Percentiles rank a stretch among this genome's conserved stretches.
Conservation (phyloP, 2,113 vertebrate genomes). For the Sylvietta virens region DNA sequence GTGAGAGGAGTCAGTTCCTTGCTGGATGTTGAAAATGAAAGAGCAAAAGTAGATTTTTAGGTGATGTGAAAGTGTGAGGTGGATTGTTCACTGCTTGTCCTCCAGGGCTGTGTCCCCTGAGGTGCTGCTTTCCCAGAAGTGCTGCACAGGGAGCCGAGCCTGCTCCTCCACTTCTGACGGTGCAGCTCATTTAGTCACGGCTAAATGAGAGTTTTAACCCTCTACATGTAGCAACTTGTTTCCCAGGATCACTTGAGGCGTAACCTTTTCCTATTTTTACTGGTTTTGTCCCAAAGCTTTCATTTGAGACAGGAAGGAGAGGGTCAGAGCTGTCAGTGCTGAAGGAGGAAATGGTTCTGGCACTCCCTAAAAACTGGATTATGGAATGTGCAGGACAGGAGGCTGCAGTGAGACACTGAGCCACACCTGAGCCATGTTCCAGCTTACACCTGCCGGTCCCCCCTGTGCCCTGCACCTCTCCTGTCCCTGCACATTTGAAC, state of each 20-base stretch:
- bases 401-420: not conserved
- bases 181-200: not conserved
- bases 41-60: not conserved
- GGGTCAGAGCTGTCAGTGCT: not conserved
- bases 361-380: rapidly evolving
- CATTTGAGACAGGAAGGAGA: not conserved
- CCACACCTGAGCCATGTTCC: not conserved
- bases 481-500: not conserved
- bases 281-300: not conserved
- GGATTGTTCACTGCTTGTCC: not conserved
- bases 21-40: not conserved
- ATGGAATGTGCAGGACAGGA: not conserved
- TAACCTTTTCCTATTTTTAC: not conserved
- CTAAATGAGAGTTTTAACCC: not conserved
- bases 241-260: not conserved
- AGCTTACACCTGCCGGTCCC: not conserved
- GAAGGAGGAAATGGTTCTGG: not conserved
- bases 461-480: not conserved
- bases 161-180: not conserved
- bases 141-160: not conserved
- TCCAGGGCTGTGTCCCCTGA: not conserved
- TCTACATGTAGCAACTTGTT: not conserved
- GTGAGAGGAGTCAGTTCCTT: not conserved
- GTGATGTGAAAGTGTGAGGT: not conserved
- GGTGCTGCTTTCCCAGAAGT: not conserved